phyloP scores from a whole-genome alignment of 2,888 invertebrate genomes.

The Colletes collaris region DNA sequence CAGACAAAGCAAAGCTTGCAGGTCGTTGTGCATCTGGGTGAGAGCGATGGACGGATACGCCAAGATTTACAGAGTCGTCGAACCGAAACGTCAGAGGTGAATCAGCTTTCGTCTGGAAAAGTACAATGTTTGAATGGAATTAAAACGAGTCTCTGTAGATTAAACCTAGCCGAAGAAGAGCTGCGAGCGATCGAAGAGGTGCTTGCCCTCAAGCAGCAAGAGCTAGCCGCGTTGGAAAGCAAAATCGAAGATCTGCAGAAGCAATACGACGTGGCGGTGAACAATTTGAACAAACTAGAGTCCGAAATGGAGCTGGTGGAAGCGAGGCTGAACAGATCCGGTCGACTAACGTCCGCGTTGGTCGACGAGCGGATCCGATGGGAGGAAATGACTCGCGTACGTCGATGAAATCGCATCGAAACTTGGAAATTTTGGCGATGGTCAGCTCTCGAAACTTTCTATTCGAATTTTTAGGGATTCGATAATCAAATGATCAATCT shows the following conservation, averaged over 20 bases:
- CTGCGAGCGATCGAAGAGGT: constrained; percentile 90
- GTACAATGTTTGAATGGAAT: not conserved
- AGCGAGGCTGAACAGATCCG: constrained; percentile 91
- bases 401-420: not conserved
- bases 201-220: constrained; percentile 91
- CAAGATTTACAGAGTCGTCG: constrained; percentile 93
- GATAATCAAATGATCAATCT: constrained; percentile 88
- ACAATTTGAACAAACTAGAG: constrained; percentile 90
- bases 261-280: constrained; percentile 89
- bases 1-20: constrained; percentile 94
- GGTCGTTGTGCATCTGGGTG: constrained; percentile 96
- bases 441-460: not conserved
- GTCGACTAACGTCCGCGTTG: constrained; percentile 92
- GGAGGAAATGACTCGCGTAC: constrained; percentile 89
- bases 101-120: constrained; percentile 60
- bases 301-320: constrained; percentile 91
- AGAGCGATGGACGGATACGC: constrained; percentile 95
- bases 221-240: constrained; percentile 92
- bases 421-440: not conserved
- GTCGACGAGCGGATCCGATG: constrained; percentile 94
- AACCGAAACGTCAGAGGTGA: constrained; percentile 93
- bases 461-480: constrained; percentile 84
- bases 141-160: not conserved
- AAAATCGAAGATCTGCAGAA: constrained; percentile 85
- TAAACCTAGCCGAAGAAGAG: constrained; percentile 87